Base-by-base conservation (phyloP, 2,113 vertebrate genomes). In the Malaclemys terrapin region DNA sequence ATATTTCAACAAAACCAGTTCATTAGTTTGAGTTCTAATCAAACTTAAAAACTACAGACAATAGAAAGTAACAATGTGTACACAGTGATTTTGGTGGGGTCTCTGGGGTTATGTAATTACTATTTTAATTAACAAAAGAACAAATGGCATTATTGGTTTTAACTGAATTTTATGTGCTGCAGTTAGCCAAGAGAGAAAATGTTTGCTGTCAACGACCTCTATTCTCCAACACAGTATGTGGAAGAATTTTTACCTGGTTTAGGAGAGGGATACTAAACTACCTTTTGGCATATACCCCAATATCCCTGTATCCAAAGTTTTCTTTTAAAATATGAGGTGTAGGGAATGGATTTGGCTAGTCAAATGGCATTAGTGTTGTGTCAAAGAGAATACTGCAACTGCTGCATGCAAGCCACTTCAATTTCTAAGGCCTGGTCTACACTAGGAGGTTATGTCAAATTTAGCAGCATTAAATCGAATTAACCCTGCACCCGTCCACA, bases 201-300 rank as follows among this genome's bases (percentile, higher is more conserved):
- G 29, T 35, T 86, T 76, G 89, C 52, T 52, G 42, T 57, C 69
- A 92, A 52, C 53, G 82, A 54, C 19, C 91, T 93, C 53, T 92
- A 62, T 47, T 82, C 57, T 47, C 78, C 35, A 31, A 11, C 2
- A 2, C 0, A 14, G 22, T 38, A 72, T n/a, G 42, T 5, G 22
- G 57, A 85, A 86, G 38, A 8, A 38, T 87, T 91, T 92, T 76
- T 91, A 92, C 85, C n/a, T 25, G 72, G 0, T 76, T 76, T 76
- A 85, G 22, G 11, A 29, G 6, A 59, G 78, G 56, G 35, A 92
- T 31, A 69, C 47, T 59, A 69, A 91, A 57, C 56, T 92, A 16
- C 35, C 20, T 80, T 84, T 79, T 5, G 5, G 25, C 2, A 0
- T 10, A 29, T 49, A 62, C n/a, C 62, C 69, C 52, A 24, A 76